Base-by-base conservation (phyloP, 2,888 invertebrate genomes). In the Erpobdella octoculata region DNA sequence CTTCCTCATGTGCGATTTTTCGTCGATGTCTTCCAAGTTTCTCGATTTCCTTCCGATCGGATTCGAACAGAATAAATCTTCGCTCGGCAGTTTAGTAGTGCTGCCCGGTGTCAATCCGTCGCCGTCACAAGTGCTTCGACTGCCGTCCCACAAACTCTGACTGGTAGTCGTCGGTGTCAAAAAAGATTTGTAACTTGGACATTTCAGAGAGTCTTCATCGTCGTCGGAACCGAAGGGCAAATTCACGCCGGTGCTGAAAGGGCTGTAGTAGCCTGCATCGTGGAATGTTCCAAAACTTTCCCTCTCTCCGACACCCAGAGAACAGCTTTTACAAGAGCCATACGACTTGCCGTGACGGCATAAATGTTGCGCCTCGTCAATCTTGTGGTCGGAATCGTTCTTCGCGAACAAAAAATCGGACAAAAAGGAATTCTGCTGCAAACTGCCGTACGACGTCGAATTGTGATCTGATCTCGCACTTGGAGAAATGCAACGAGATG, bases 391-490 rank as follows among this genome's bases (percentile, higher is more conserved):
- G 28, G 53, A 53, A 25, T 53, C 53, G 28, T 28, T 53, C 53
- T 28, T 53, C 21, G 53, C 53, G 28, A 6, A 53, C 2, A 67
- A 72, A 15, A 48, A n/a, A 46, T 72, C 72, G 8, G 69, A 69
- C 18, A 72, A 35, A 58, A 33, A 53, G 15, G 72, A 72, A 36
- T 65, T 59, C n/a, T 69, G 66, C 46, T 72, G 72, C 31, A 72
- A 68, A 48, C 72, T 72, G 33, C 72, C 72, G 37, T 72, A 72
- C 2, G 72, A 72, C 18, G 68, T 72, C n/a, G 72, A 72, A 61
- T 72, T 72, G 67, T 67, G 72, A 41, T 72, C 72, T n/a, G 72
- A 72, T 36, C 61, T 68, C n/a, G 53, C 68, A 31, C 72, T 64
- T 15, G 72, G 72, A 33, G 72, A 72, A 2, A 58, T 33, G 36